Evolutionary conservation across 2,113 vertebrate species (phyloP), one percentile per base, ranked within the genome.

Genomic region (Carollia perspicillata): DNA sequence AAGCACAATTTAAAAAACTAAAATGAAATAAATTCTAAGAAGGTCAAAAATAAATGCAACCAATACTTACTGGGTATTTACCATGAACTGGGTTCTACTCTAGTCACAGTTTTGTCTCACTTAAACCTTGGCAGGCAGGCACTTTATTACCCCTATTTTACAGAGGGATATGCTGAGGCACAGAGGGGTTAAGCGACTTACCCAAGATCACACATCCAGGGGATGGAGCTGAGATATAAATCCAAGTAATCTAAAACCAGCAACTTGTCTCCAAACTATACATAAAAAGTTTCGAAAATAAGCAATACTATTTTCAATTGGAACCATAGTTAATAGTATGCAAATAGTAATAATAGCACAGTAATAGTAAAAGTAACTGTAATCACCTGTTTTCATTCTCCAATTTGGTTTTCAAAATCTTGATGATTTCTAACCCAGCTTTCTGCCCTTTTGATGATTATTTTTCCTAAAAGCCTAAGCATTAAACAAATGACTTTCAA

Each of bases 381-480:
- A 30, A 93, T 77, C 75, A 79, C 5, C 11, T 68, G 33, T 83
- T 93, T 81, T 83, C 66, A 71, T 47, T 87, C 74, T 81, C 84
- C 20, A 55, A 40, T 58, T 86, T 84, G 83, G 5, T 69, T 72
- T 75, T 95, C 26, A 8, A 44, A 44, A 55, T 71, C 44, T 84
- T 58, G 80, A 78, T 12, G 66, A 51, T 63, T 77, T 93, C n/a
- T 65, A 95, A 42, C 22, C 42, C 58, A 85, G 74, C 30, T 81
- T 81, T 83, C 11, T 65, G 12, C 2, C 87, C 10, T 94, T 96
- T 95, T 53, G 42, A 89, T 77, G 7, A n/a, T 66, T 69, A 71
- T 93, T 93, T 90, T 81, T 83, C 88, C 93, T 93, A 47, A 77
- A 96, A 20, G n/a, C 44, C n/a, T 28, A 88, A 84, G 72, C 26